Evolutionary conservation across 2,888 invertebrate species (phyloP).

Genomic region (Congeria kusceri): DNA sequence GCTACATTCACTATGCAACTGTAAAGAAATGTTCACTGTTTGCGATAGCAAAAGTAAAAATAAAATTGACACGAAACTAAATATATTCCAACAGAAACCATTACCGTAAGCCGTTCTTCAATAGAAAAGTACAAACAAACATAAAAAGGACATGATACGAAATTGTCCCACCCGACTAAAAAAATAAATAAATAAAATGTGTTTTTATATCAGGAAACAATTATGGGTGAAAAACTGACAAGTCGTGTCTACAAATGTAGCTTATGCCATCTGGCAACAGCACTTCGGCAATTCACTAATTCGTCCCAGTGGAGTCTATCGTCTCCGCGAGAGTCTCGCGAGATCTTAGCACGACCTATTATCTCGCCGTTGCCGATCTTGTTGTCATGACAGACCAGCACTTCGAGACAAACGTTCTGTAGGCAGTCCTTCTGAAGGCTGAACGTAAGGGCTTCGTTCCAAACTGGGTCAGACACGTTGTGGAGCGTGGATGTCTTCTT

Average conservation of each 20-base stretch:
- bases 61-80: no score
- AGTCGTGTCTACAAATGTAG: neutral
- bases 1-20: no score
- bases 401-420: slow-evolving; percentile 87
- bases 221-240: no score
- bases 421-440: slow-evolving; percentile 88
- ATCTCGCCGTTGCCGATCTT: slow-evolving; percentile 88
- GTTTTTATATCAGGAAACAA: no score
- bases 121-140: no score
- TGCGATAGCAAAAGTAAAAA: no score
- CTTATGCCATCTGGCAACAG: slow-evolving; percentile 80
- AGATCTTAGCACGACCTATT: slow-evolving; percentile 87
- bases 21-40: no score
- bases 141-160: no score
- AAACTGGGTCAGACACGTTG: slow-evolving; percentile 92
- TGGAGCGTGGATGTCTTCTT: slow-evolving; percentile 94
- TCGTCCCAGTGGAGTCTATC: slow-evolving; percentile 82
- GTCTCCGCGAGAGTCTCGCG: slow-evolving; percentile 83
- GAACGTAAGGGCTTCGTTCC: slow-evolving; percentile 96
- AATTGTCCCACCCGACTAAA: no score
- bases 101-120: no score
- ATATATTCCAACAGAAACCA: no score
- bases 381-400: slow-evolving; percentile 88
- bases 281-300: slow-evolving; percentile 76
- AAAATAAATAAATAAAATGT: no score